These are phyloP conservation scores for Nothocercus julius DNA, from an alignment of 2,113 vertebrate species.

Conservation along the genomic window DNA sequence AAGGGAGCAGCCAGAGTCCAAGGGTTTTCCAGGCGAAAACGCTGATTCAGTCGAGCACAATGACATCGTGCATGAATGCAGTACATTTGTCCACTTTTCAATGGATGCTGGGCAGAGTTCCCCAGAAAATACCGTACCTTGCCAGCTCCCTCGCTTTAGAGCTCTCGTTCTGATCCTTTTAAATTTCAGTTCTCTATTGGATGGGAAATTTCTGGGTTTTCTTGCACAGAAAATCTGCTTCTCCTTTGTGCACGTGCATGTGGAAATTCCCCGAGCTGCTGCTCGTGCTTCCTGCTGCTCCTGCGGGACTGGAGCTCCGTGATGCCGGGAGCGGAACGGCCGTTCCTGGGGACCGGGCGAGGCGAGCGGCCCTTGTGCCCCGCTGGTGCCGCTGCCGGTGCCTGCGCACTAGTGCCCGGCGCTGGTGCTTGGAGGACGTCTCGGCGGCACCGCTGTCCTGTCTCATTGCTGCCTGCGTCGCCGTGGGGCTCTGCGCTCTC, in stretches of 20 bases:
- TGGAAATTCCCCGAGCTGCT: not conserved
- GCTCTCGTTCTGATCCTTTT: not conserved
- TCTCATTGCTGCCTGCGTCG: not conserved
- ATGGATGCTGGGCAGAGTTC: not conserved
- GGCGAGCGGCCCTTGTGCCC: not conserved
- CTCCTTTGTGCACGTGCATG: not conserved
- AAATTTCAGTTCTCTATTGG: not conserved
- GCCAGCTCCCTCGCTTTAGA: not conserved
- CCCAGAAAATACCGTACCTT: not conserved
- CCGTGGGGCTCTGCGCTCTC: not conserved
- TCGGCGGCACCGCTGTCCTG: no score
- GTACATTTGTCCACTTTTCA: not conserved
- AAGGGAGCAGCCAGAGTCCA: not conserved
- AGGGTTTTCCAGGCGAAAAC: not conserved
- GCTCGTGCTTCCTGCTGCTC: not conserved
- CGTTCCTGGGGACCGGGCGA: not conserved
- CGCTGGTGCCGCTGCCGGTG: accelerated
- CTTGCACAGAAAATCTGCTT: not conserved
- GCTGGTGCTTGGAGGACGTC: not conserved
- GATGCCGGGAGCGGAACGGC: not conserved
- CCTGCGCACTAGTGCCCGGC: not conserved
- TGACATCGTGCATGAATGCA: not conserved
- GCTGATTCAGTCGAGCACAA: not conserved
- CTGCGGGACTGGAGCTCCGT: not conserved
- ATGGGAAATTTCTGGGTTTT: not conserved